Evolutionary conservation across 2,888 invertebrate genomes (phyloP).

Genomic region (Drosophila algonquin): DNA sequence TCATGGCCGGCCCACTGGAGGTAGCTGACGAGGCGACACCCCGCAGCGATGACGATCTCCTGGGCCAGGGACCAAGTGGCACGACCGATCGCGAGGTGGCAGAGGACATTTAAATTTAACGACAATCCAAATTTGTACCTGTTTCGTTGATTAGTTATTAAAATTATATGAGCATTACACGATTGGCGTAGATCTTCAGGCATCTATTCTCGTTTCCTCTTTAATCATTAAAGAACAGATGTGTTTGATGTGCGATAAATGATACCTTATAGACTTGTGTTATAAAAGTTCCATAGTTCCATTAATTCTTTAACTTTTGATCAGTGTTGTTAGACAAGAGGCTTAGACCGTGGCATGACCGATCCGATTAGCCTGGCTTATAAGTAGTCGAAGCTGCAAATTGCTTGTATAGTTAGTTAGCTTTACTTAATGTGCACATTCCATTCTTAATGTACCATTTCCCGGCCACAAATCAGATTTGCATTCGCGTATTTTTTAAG

Average conservation of each 20-base stretch:
- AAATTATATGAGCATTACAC: background rate
- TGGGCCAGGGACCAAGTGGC: conserved; percentile 15
- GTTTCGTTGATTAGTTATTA: background rate
- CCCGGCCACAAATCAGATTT: too few species aligned
- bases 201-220: too few species aligned
- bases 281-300: background rate
- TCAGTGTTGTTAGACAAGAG: background rate
- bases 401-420: background rate
- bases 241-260: too few species aligned
- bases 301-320: background rate
- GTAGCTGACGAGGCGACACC: background rate
- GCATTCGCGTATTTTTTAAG: too few species aligned
- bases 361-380: conserved; percentile 10
- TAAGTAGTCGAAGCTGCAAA: background rate
- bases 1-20: background rate
- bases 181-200: too few species aligned
- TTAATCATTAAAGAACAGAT: too few species aligned
- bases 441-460: too few species aligned
- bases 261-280: too few species aligned
- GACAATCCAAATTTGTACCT: background rate
- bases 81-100: background rate
- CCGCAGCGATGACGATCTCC: conserved; percentile 6
- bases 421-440: too few species aligned
- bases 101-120: background rate
- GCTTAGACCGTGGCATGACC: conserved; percentile 8